Conservation (phyloP, 2,797 vertebrate species). For the Centroberyx gerrardi region DNA sequence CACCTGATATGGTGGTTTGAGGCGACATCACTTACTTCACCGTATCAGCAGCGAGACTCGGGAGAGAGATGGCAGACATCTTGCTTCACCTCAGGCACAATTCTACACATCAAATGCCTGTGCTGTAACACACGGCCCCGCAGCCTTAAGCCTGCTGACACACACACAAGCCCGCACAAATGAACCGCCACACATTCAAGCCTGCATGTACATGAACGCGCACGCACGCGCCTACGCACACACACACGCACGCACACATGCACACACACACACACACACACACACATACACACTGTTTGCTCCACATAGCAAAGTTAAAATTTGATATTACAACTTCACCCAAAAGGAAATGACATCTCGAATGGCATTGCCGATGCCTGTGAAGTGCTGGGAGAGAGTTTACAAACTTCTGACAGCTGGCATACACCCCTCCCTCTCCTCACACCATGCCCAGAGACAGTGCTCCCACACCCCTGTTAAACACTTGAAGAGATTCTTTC, state of each 20-base stretch:
- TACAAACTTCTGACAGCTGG: slow-evolving; percentile 75
- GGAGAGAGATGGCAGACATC: slow-evolving; percentile 85
- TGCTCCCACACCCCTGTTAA: slow-evolving; percentile 43
- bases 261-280: slow-evolving; percentile 15
- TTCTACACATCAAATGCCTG: slow-evolving; percentile 85
- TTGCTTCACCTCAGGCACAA: slow-evolving; percentile 84
- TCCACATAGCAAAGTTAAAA: slow-evolving; percentile 77
- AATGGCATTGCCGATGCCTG: slow-evolving; percentile 65
- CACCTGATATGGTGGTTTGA: slow-evolving; percentile 80
- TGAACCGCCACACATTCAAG: neutral
- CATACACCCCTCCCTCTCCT: slow-evolving; percentile 46
- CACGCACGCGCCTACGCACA: slow-evolving; percentile 15
- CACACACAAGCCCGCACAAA: slow-evolving; percentile 40
- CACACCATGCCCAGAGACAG: slow-evolving; percentile 26
- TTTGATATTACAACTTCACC: slow-evolving; percentile 75
- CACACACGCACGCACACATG: slow-evolving; percentile 53
- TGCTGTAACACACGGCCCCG: slow-evolving; percentile 77
- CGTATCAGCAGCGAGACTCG: slow-evolving; percentile 82
- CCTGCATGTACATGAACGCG: slow-evolving; percentile 7
- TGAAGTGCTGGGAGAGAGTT: slow-evolving; percentile 73
- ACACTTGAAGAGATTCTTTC: slow-evolving; percentile 36
- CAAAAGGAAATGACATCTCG: slow-evolving; percentile 76
- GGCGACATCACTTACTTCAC: slow-evolving; percentile 78
- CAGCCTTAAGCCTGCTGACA: slow-evolving; percentile 76
- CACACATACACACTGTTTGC: slow-evolving; percentile 50